These are phyloP conservation scores for Lytechinus pictus DNA, from an alignment of 35 echinoderm and acorn worm species.

Conservation along the genomic window DNA sequence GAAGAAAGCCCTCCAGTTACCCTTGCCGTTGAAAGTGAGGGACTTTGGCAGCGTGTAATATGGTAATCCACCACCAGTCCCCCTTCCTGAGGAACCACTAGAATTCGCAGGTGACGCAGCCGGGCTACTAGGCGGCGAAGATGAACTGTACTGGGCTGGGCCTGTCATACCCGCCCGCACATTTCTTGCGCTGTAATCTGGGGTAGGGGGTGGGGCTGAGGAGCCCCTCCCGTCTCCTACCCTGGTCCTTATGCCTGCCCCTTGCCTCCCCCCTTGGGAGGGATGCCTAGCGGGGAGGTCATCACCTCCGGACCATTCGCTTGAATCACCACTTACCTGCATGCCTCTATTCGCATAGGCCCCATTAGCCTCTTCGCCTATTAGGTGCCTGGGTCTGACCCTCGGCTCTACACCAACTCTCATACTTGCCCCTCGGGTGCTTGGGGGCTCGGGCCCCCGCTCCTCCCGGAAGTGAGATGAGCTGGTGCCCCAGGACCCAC, in stretches of 20 bases:
- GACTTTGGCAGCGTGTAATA: background rate
- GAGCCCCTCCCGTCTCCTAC: too few relatives aligned
- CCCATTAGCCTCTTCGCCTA: background rate
- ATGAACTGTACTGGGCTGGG: background rate
- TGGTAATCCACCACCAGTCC: too few relatives aligned
- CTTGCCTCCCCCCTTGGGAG: too few relatives aligned
- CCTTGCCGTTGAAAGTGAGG: background rate
- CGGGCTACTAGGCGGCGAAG: background rate
- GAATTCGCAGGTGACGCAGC: background rate
- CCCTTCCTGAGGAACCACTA: background rate
- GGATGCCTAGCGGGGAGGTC: too few relatives aligned
- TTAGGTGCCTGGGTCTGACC: background rate
- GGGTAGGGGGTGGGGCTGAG: too few relatives aligned
- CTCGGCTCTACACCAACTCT: background rate
- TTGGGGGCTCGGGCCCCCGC: background rate
- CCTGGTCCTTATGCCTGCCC: too few relatives aligned
- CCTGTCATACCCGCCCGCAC: background rate
- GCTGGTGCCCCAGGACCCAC: background rate
- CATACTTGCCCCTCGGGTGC: background rate
- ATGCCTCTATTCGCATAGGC: background rate
- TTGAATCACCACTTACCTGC: too few relatives aligned
- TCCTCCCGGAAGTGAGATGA: background rate
- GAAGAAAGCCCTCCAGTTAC: background rate
- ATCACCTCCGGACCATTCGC: too few relatives aligned
- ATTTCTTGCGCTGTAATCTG: too few relatives aligned